Evolutionary conservation across 2,113 vertebrate genomes (phyloP).

Genomic region (Psettodes erumei): DNA sequence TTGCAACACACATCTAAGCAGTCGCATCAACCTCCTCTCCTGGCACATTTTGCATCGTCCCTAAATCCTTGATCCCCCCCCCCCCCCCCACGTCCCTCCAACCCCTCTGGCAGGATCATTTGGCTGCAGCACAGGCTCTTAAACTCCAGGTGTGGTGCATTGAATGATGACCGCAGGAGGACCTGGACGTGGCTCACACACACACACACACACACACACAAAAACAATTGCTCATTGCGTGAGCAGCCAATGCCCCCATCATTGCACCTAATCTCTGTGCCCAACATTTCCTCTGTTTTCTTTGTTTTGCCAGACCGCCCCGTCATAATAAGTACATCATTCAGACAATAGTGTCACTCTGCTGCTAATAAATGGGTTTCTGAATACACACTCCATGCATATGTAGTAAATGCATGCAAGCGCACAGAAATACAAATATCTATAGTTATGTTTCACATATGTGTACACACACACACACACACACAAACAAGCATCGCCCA

Average conservation of each 20-base stretch:
- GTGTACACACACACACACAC: constrained; percentile 1
- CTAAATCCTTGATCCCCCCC: constrained; percentile 18
- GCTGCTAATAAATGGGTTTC: not conserved
- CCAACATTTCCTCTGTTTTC: constrained; percentile 4
- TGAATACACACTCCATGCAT: not conserved
- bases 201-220: constrained; percentile 29
- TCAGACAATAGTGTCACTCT: constrained; percentile 15
- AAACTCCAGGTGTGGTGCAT: constrained; percentile 54
- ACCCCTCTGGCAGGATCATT: constrained; percentile 47
- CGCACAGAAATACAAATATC: not conserved
- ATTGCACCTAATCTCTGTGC: constrained; percentile 14
- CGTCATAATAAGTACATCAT: not conserved
- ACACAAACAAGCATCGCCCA: not conserved
- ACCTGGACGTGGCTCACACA: constrained; percentile 10
- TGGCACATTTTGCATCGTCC: constrained; percentile 28
- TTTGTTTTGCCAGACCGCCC: constrained; percentile 26
- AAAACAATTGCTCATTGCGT: not conserved
- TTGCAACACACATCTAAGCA: constrained; percentile 18
- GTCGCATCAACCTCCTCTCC: not conserved
- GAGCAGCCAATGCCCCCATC: constrained; percentile 36
- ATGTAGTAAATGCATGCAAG: not conserved
- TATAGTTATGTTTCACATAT: not conserved
- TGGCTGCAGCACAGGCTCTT: constrained; percentile 48
- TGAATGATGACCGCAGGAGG: constrained; percentile 55
- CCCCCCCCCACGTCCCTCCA: constrained; percentile 14